A percentile compares a stretch with the other conserved stretches of the same genome.
phyloP scores from a whole-genome alignment of 2,113 vertebrate species.

The Neotragus moschatus region DNA sequence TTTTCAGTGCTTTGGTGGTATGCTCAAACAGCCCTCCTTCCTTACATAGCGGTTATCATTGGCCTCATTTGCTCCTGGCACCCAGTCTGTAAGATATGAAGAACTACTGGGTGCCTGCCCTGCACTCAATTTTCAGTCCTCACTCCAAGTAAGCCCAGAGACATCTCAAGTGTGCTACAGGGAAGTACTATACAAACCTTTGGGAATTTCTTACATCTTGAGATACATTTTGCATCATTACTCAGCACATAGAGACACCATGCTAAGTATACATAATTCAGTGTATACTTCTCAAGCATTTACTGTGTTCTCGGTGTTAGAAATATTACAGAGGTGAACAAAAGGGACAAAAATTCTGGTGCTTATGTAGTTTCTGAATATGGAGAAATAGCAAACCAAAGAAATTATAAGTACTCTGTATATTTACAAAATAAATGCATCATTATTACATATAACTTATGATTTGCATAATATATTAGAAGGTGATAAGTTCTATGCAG shows the following conservation, averaged over 20 bases:
- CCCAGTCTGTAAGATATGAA: background rate
- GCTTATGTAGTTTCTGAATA: background rate
- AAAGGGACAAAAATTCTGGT: background rate
- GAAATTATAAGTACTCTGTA: background rate
- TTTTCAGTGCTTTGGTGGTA: background rate
- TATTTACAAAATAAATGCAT: background rate
- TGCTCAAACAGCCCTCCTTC: background rate
- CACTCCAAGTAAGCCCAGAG: background rate
- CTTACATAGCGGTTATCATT: background rate
- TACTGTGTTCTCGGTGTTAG: background rate
- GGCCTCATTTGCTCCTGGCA: background rate
- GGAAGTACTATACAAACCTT: background rate
- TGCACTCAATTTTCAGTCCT: background rate
- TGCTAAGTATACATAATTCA: background rate
- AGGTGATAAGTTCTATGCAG: background rate
- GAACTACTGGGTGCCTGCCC: background rate
- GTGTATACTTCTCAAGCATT: background rate
- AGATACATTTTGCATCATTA: background rate
- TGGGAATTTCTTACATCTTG: background rate
- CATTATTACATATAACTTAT: background rate
- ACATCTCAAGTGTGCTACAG: background rate
- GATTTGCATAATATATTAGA: background rate
- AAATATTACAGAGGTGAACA: background rate
- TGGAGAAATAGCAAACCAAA: background rate
- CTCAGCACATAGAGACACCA: background rate